Percentiles rank a stretch among this genome's conserved stretches.
phyloP scores from a whole-genome alignment of 2,113 vertebrate species.

The Labeo rohita region DNA sequence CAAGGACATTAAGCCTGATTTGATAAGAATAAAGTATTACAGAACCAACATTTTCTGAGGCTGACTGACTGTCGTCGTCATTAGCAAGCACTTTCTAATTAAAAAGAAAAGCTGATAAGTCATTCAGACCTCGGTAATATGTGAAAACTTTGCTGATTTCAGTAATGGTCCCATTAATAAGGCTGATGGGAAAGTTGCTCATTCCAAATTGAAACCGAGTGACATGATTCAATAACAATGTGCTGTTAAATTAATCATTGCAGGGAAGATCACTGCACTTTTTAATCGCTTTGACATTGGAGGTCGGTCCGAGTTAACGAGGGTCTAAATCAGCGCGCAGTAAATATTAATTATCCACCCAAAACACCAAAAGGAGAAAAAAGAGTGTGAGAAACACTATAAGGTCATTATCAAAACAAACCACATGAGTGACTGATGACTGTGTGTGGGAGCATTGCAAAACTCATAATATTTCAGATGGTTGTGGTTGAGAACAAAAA shows the following conservation, averaged over 20 bases:
- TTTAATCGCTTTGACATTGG: slow-evolving; percentile 81
- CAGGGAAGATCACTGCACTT: slow-evolving; percentile 74
- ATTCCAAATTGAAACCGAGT: slow-evolving; percentile 75
- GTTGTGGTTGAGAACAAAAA: background rate
- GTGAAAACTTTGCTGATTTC: slow-evolving; percentile 71
- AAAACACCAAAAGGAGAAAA: slow-evolving; percentile 77
- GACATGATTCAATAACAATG: slow-evolving; percentile 81
- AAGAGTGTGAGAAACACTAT: slow-evolving; percentile 4
- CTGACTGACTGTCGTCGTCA: slow-evolving; percentile 76
- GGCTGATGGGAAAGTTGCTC: slow-evolving; percentile 73
- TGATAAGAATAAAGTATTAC: slow-evolving; percentile 52
- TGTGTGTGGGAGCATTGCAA: background rate
- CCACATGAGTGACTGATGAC: background rate
- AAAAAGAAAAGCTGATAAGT: slow-evolving; percentile 79
- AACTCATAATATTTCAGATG: background rate
- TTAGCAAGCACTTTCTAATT: slow-evolving; percentile 77
- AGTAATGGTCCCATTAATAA: slow-evolving; percentile 77
- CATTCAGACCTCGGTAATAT: slow-evolving; percentile 70
- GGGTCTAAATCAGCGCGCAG: slow-evolving; percentile 75
- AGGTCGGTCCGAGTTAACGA: slow-evolving; percentile 79
- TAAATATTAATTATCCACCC: slow-evolving; percentile 80
- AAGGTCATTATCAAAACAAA: background rate
- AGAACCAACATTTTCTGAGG: slow-evolving; percentile 60
- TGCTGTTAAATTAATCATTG: slow-evolving; percentile 75
- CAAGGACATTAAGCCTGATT: slow-evolving; percentile 46